phyloP scores from a whole-genome alignment of 2,888 invertebrate species.

The Romanomermis culicivorax region DNA sequence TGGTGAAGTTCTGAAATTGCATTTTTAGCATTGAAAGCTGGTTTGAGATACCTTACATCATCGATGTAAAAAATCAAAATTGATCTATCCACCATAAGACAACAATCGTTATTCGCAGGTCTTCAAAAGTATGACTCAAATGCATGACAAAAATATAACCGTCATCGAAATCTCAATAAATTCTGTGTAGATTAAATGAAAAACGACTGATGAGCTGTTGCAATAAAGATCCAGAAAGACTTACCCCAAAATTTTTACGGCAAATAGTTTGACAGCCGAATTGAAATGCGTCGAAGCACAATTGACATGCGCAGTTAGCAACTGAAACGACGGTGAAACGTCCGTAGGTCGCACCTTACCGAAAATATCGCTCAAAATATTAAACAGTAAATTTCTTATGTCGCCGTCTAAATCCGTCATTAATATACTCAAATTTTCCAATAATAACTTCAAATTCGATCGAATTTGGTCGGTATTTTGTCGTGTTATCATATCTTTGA shows the following conservation, averaged over 20 bases:
- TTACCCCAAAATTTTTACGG: neutral
- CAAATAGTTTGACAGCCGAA: neutral
- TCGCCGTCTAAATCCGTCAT: neutral
- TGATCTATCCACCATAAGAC: no score
- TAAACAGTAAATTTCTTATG: neutral
- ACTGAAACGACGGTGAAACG: conserved; percentile 21
- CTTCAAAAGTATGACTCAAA: no score
- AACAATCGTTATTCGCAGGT: no score
- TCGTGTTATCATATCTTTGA: conserved; percentile 36
- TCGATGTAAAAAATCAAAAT: no score
- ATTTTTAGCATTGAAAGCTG: no score
- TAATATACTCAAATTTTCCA: conserved; percentile 39
- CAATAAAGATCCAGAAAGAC: neutral
- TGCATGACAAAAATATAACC: no score
- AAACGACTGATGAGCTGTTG: no score
- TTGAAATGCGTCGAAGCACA: conserved; percentile 31
- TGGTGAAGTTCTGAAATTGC: no score
- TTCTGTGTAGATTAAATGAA: no score
- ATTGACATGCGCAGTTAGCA: conserved; percentile 27
- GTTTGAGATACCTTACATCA: no score
- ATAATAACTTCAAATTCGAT: conserved; percentile 43
- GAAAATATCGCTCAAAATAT: neutral
- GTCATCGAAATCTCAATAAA: no score
- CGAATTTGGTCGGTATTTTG: conserved; percentile 35
- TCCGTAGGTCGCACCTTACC: conserved; percentile 11